These are phyloP conservation scores for Erynnis tages DNA, from an alignment of 2,888 invertebrate species.

Conservation along the genomic window DNA sequence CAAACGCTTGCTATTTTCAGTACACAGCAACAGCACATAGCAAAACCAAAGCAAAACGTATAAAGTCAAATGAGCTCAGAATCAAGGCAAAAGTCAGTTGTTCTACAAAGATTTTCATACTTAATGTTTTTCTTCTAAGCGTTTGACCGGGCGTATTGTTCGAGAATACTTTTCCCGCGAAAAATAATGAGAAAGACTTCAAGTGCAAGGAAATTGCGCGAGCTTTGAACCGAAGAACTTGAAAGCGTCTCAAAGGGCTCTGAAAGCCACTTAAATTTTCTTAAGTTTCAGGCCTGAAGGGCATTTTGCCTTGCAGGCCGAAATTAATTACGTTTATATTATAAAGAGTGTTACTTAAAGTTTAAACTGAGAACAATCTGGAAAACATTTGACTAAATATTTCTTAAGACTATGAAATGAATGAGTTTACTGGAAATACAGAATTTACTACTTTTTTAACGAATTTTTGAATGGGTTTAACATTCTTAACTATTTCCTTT, in stretches of 20 bases:
- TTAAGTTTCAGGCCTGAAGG: background rate
- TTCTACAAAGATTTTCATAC: background rate
- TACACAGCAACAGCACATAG: too few relatives aligned
- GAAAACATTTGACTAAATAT: too few relatives aligned
- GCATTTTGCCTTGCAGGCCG: background rate
- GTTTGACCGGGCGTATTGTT: background rate
- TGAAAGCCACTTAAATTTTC: constrained; percentile 7
- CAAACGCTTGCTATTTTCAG: too few relatives aligned
- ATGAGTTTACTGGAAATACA: too few relatives aligned
- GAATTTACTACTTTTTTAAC: too few relatives aligned
- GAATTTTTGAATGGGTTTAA: too few relatives aligned
- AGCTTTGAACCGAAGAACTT: constrained; percentile 2
- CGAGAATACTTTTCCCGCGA: background rate
- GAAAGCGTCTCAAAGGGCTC: constrained; percentile 7
- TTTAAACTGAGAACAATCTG: too few relatives aligned
- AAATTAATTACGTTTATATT: background rate
- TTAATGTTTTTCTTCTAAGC: background rate
- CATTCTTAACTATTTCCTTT: too few relatives aligned
- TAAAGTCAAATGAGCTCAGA: too few relatives aligned
- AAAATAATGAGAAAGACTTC: constrained; percentile 9
- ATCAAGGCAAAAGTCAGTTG: too few relatives aligned
- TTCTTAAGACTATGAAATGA: too few relatives aligned
- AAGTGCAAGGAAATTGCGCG: constrained; percentile 1
- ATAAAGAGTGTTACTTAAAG: background rate
- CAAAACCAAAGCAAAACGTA: too few relatives aligned